These are phyloP conservation scores for Anolis sagrei DNA, from an alignment of 2,113 vertebrate species.

Conservation along the genomic window DNA sequence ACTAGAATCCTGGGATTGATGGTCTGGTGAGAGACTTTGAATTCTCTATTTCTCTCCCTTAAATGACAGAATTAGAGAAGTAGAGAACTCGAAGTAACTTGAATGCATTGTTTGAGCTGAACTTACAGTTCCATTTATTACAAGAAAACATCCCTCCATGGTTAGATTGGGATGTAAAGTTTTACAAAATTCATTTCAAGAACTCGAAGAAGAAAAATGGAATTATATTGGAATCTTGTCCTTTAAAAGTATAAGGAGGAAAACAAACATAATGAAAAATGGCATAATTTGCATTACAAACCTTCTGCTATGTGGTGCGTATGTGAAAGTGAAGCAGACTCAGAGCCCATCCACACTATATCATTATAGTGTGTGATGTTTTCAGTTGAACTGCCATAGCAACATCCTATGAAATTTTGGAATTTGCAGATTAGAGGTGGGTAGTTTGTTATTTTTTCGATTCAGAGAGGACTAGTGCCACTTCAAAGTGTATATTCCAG, in stretches of 20 bases:
- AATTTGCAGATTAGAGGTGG: too few species aligned
- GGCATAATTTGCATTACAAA: slow-evolving; percentile 1
- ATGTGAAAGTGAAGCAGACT: slow-evolving; percentile 24
- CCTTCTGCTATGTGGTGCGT: slow-evolving; percentile 30
- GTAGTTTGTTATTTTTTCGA: too few species aligned
- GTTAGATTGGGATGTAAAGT: not conserved
- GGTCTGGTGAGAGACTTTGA: too few species aligned
- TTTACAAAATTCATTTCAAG: not conserved
- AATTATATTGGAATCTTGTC: not conserved
- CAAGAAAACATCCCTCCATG: not conserved
- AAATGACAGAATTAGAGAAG: too few species aligned
- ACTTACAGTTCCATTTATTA: not conserved
- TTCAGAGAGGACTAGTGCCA: too few species aligned
- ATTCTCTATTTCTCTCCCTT: too few species aligned
- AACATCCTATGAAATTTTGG: too few species aligned
- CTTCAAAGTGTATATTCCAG: too few species aligned
- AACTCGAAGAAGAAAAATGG: not conserved
- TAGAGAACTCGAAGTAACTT: not conserved
- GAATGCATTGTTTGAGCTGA: not conserved
- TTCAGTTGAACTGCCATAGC: too few species aligned
- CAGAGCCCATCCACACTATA: not conserved
- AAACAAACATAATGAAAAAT: not conserved
- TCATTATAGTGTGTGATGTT: too few species aligned
- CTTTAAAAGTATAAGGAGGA: not conserved
- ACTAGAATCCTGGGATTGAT: too few species aligned